A percentile compares a stretch with the other conserved stretches of the same genome.
These are phyloP conservation scores for Cottoperca gobio DNA, from an alignment of 2,797 vertebrate species.

Conservation along the genomic window DNA sequence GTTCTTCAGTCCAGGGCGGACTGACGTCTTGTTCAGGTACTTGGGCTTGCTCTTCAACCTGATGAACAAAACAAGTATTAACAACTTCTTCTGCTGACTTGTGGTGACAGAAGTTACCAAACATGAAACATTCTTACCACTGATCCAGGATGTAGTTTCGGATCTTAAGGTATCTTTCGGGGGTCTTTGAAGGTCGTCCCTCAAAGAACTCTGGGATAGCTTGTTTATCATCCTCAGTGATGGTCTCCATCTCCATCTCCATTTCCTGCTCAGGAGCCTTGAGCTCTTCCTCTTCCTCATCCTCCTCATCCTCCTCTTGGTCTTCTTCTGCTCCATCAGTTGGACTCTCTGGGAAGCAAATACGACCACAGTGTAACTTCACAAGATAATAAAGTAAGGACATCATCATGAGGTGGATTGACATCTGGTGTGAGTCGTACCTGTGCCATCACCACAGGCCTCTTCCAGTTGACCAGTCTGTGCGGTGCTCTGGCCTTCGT, in stretches of 20 bases:
- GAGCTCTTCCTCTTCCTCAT: slow-evolving; percentile 85
- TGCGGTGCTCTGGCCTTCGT: slow-evolving; percentile 25
- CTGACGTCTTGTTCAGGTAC: slow-evolving; percentile 98
- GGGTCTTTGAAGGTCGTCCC: slow-evolving; percentile 95
- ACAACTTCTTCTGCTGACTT: not conserved
- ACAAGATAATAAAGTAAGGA: not conserved
- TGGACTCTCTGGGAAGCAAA: slow-evolving; percentile 39
- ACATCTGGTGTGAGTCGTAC: slow-evolving; percentile 41
- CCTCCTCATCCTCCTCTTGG: slow-evolving; percentile 42
- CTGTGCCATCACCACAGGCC: slow-evolving; percentile 24
- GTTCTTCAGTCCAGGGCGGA: slow-evolving; percentile 97
- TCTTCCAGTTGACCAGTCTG: slow-evolving; percentile 33
- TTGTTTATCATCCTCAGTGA: slow-evolving; percentile 96
- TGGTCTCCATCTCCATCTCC: slow-evolving; percentile 86
- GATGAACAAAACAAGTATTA: not conserved
- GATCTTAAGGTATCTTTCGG: slow-evolving; percentile 97
- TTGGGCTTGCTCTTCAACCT: slow-evolving; percentile 94
- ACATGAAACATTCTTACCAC: slow-evolving; percentile 89
- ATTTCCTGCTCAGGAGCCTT: slow-evolving; percentile 94
- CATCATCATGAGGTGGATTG: not conserved
- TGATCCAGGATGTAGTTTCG: slow-evolving; percentile 98
- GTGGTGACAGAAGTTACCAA: not conserved
- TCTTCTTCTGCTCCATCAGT: slow-evolving; percentile 35
- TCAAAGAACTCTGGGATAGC: slow-evolving; percentile 98
- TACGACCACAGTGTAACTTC: not conserved